Evolutionary conservation across 1,140 invertebrate genomes (phyloP).

Genomic region (Zaprionus capensis): DNA sequence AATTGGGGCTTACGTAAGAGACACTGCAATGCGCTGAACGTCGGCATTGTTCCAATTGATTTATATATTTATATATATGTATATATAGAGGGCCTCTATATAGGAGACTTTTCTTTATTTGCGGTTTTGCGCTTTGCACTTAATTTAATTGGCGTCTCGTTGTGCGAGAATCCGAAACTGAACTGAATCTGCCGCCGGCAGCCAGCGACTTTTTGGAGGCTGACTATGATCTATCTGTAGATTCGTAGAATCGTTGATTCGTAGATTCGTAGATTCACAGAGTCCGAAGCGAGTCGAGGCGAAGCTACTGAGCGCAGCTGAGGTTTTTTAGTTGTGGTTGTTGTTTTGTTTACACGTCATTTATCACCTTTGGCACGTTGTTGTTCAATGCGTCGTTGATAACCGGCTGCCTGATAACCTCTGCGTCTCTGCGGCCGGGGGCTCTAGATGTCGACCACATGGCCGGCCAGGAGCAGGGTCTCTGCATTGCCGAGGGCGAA

Average conservation of each 20-base stretch:
- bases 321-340: constrained; percentile 8
- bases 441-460: constrained; percentile 65
- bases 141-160: constrained; percentile 44
- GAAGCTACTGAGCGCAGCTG: constrained; percentile 18
- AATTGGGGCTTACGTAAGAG: constrained; percentile 76
- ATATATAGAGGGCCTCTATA: constrained; percentile 18
- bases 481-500: constrained; percentile 65
- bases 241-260: constrained; percentile 22
- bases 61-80: constrained; percentile 38
- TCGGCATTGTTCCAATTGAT: constrained; percentile 53
- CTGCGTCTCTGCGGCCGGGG: constrained; percentile 13
- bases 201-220: constrained; percentile 41
- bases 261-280: not conserved
- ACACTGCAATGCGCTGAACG: constrained; percentile 51
- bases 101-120: constrained; percentile 28
- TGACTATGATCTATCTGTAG: constrained; percentile 16
- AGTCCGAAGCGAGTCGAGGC: not conserved
- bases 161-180: constrained; percentile 51
- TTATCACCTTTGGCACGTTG: constrained; percentile 65
- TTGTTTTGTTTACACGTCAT: constrained; percentile 64
- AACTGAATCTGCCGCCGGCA: constrained; percentile 52
- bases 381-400: constrained; percentile 46
- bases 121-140: constrained; percentile 32
- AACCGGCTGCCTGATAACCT: constrained; percentile 57
- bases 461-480: constrained; percentile 61